Conservation (phyloP, 92 coral and sea anemone species). For the Porites cylindrica region DNA sequence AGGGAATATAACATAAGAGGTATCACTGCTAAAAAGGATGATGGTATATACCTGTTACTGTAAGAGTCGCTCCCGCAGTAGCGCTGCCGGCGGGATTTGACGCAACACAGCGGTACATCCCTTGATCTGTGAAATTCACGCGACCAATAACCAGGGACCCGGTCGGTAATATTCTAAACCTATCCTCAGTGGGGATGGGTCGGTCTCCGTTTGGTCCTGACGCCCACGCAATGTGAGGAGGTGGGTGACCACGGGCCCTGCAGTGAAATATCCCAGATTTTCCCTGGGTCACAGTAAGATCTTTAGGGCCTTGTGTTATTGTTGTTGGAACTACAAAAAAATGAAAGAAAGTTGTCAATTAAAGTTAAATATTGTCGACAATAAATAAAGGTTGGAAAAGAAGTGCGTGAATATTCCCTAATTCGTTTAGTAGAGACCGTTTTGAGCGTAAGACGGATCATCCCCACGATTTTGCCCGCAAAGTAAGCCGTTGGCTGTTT, state of each 20-base stretch:
- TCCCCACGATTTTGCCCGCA: no score
- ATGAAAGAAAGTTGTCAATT: background rate
- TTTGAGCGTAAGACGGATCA: no score
- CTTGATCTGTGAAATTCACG: conserved; percentile 85
- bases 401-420: no score
- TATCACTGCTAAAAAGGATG: no score
- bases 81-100: conserved; percentile 92
- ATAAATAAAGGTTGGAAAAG: no score
- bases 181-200: conserved; percentile 90
- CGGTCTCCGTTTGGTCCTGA: conserved; percentile 90
- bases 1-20: background rate
- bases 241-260: conserved; percentile 97
- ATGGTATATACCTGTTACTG: conserved; percentile 63
- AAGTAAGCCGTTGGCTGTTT: no score
- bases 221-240: conserved; percentile 99
- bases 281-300: conserved; percentile 74
- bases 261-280: conserved; percentile 86
- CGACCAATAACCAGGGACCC: conserved; percentile 80
- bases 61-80: conserved; percentile 64
- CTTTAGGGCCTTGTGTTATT: conserved; percentile 76
- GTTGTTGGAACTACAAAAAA: conserved; percentile 72
- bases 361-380: no score
- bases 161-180: conserved; percentile 77
- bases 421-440: no score
- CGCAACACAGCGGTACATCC: conserved; percentile 93